A percentile compares a stretch with the other conserved stretches of the same genome.
These are phyloP conservation scores for Lumbricus terrestris DNA, from an alignment of 2,888 invertebrate species.

Conservation along the genomic window DNA sequence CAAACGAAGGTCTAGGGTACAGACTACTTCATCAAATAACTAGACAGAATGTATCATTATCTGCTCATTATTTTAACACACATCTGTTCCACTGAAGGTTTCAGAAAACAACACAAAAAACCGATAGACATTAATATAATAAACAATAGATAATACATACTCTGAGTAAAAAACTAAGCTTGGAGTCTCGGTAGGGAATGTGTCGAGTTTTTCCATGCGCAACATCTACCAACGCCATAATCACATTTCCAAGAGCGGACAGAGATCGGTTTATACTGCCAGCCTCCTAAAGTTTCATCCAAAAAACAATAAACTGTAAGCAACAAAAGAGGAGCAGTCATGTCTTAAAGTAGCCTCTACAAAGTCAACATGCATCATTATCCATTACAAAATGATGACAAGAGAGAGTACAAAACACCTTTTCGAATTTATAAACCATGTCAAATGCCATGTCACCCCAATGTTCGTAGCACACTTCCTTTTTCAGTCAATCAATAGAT, in stretches of 20 bases:
- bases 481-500: no score
- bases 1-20: no score
- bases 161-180: slow-evolving; percentile 59
- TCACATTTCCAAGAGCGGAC: slow-evolving; percentile 58
- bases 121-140: neutral
- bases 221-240: slow-evolving; percentile 53
- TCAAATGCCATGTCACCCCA: no score
- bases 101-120: no score
- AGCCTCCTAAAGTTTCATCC: slow-evolving; percentile 53
- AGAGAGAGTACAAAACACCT: neutral
- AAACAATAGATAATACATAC: slow-evolving; percentile 41
- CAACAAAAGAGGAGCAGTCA: neutral
- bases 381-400: neutral
- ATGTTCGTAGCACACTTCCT: no score
- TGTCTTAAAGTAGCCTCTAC: neutral
- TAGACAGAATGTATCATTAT: neutral
- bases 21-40: no score
- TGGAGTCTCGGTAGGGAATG: slow-evolving; percentile 60
- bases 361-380: neutral
- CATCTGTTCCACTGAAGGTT: neutral
- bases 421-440: neutral
- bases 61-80: neutral
- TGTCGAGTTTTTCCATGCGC: slow-evolving; percentile 50
- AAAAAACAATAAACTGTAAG: neutral
- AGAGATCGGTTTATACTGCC: slow-evolving; percentile 60